These are phyloP conservation scores for Agapornis roseicollis DNA, from an alignment of 2,113 vertebrate species.

Conservation along the genomic window DNA sequence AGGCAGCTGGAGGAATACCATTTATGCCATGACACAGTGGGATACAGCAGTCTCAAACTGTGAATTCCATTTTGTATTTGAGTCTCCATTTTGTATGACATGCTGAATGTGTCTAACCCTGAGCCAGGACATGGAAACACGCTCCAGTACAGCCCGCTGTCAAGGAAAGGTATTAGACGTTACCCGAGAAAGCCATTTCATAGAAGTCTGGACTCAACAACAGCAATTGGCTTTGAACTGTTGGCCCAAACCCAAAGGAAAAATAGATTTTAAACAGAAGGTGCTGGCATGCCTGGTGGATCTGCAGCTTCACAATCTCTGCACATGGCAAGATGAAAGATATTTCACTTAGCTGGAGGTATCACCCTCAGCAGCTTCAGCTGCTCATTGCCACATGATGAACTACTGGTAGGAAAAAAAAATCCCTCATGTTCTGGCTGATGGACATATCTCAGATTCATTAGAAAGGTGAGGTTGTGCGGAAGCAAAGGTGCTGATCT, in stretches of 20 bases:
- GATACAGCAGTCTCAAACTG: not conserved
- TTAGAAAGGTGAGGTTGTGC: not conserved
- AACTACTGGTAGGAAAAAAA: not conserved
- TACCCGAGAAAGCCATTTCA: not conserved
- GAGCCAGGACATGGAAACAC: not conserved
- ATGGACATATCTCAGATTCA: not conserved
- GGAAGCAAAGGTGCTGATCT: not conserved
- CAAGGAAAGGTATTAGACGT: conserved; percentile 38
- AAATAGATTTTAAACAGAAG: conserved; percentile 64
- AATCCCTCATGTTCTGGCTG: not conserved
- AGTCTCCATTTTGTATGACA: conserved; percentile 19
- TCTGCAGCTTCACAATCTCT: conserved; percentile 5
- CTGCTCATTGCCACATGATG: not conserved
- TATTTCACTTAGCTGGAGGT: not conserved
- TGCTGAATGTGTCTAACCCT: not conserved
- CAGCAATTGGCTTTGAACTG: conserved; percentile 34
- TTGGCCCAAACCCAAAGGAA: conserved; percentile 42
- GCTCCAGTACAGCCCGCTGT: not conserved
- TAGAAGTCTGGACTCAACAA: conserved; percentile 43
- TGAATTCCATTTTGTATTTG: conserved; percentile 33
- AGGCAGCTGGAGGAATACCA: conserved; percentile 18
- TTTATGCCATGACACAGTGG: conserved; percentile 15
- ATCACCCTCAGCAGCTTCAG: not conserved
- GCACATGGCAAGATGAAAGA: conserved; percentile 19
- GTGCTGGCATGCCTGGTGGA: conserved; percentile 43